These are phyloP conservation scores for Cecropterus lyciades DNA, from an alignment of 1,140 invertebrate species.

Conservation along the genomic window DNA sequence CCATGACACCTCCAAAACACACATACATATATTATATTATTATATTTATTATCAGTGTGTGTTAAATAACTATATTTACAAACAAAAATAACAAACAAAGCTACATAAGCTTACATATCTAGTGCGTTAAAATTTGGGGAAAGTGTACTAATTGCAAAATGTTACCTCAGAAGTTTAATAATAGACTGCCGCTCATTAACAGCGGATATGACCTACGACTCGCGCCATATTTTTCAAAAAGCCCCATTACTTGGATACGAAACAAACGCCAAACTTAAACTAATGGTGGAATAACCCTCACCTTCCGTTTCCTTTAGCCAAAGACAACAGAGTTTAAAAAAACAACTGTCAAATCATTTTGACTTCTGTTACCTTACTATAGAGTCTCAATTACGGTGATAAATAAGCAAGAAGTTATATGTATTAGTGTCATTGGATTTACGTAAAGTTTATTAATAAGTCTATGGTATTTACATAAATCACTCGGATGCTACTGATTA, in stretches of 20 bases:
- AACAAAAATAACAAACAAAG: too few species aligned
- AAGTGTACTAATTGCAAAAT: slow-evolving; percentile 18
- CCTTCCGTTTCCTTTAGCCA: slow-evolving; percentile 64
- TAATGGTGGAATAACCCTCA: slow-evolving; percentile 70
- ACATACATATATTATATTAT: too few species aligned
- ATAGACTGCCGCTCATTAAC: slow-evolving; percentile 31
- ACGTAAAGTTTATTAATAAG: slow-evolving; percentile 50
- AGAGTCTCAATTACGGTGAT: slow-evolving; percentile 8
- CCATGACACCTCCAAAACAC: too few species aligned
- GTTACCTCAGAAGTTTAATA: slow-evolving; percentile 17
- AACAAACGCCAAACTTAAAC: slow-evolving; percentile 55
- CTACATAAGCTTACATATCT: not conserved
- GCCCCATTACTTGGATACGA: slow-evolving; percentile 53
- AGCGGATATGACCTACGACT: slow-evolving; percentile 39
- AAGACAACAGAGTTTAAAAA: slow-evolving; percentile 27
- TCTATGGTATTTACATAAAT: slow-evolving; percentile 54
- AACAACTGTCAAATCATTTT: slow-evolving; percentile 14
- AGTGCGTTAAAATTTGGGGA: not conserved
- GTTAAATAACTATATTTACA: too few species aligned
- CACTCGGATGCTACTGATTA: slow-evolving; percentile 35
- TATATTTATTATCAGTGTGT: too few species aligned
- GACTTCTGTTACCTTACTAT: not conserved
- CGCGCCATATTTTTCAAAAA: slow-evolving; percentile 54
- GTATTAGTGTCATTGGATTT: slow-evolving; percentile 7
- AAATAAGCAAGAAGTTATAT: slow-evolving; percentile 3